Percentiles rank a stretch among this genome's conserved stretches.
These are phyloP conservation scores for Sarcophaga variegata DNA, from an alignment of 2,888 invertebrate genomes.

Conservation along the genomic window DNA sequence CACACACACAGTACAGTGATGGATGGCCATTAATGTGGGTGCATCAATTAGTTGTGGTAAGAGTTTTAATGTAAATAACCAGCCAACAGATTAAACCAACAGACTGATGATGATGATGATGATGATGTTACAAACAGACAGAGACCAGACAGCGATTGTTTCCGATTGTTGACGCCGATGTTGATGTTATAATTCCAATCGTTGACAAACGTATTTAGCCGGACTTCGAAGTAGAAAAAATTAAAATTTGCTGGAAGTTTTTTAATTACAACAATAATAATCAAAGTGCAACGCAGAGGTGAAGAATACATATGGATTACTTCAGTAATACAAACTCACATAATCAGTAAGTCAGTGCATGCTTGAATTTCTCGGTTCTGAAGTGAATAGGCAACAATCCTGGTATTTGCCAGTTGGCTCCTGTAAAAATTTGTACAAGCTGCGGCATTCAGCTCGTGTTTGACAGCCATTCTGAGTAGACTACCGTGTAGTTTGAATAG, in stretches of 20 bases:
- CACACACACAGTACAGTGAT: not conserved
- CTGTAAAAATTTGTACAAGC: too few species aligned
- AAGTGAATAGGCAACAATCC: too few species aligned
- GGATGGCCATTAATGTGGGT: not conserved
- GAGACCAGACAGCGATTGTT: not conserved
- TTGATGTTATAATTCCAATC: not conserved
- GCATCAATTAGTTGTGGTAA: constrained; percentile 13
- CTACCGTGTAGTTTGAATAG: too few species aligned
- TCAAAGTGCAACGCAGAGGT: too few species aligned
- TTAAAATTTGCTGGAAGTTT: not conserved
- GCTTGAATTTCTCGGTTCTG: too few species aligned
- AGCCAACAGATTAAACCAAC: constrained; percentile 19
- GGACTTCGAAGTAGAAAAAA: not conserved
- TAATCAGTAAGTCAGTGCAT: too few species aligned
- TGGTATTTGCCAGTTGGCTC: too few species aligned
- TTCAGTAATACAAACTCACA: too few species aligned
- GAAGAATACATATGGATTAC: too few species aligned
- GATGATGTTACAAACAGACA: not conserved
- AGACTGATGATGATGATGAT: not conserved
- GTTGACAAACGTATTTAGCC: not conserved
- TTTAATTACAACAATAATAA: not conserved
- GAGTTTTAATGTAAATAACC: constrained; percentile 22
- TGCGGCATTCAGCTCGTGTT: too few species aligned
- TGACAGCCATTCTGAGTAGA: too few species aligned
- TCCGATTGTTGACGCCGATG: not conserved